Evolutionary conservation across 2,113 vertebrate species (phyloP), one percentile per base, ranked within the genome.

Genomic region (Herpailurus yagouaroundi): DNA sequence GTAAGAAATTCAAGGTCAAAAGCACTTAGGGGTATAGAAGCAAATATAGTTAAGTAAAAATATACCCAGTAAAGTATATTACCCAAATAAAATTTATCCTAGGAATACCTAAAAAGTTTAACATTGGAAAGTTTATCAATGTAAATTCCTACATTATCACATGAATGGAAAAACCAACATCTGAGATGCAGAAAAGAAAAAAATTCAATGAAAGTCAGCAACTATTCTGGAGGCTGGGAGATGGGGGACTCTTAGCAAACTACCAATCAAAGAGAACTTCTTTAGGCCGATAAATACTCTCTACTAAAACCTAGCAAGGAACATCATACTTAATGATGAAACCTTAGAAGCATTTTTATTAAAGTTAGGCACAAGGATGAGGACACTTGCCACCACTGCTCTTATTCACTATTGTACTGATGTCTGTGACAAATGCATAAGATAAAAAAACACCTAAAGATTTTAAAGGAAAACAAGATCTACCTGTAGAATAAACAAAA

Each of bases 141-240:
- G n/a, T 74, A 48, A 90, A 89, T 41, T 74, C 12, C 66, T 73
- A 60, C 48, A 60, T 85, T 89, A 96, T 45, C 6, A 86, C 57
- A 48, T 63, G 50, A 90, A 87, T 50, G 13, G 81, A 84, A 27
- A 82, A 95, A 74, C 57, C 94, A 57, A 52, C 15, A 55, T n/a
- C n/a, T 95, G 15, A 66, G 84, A 69, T 60, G 13, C 41, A 89
- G 55, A 48, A 93, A 95, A 95, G 16, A 91, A 93, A 94, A 76
- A 11, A 86, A 36, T 63, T 82, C 73, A 82, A 41, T 66, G 15
- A 60, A 85, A 83, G 19, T 83, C 63, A 83, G 45, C 55, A 81
- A 95, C 29, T 95, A 27, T 52, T 79, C 19, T n/a, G 25, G n/a
- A 33, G 27, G 27, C 38, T 11, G n/a, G 23, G 23, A 41, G 45